phyloP scores from a whole-genome alignment of 2,797 vertebrate species.

The Labroides dimidiatus region DNA sequence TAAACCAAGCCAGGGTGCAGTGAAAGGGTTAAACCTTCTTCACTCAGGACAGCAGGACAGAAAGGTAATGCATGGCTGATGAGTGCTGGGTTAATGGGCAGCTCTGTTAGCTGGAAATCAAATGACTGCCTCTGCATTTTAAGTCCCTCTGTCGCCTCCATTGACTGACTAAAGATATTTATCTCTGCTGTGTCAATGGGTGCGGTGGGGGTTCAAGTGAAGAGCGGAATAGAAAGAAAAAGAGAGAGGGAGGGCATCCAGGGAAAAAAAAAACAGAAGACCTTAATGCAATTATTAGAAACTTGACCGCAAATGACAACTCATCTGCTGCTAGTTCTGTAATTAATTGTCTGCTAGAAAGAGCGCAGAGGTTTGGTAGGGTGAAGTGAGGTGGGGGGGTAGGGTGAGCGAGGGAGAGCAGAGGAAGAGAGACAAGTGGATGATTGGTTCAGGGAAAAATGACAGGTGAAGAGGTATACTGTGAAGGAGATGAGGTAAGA shows the following conservation, averaged over 20 bases:
- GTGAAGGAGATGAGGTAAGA: slow-evolving; percentile 59
- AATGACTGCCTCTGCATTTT: slow-evolving; percentile 84
- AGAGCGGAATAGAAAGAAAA: slow-evolving; percentile 48
- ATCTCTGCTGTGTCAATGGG: slow-evolving; percentile 75
- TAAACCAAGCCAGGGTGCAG: slow-evolving; percentile 29
- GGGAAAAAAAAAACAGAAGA: slow-evolving; percentile 55
- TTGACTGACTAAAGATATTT: slow-evolving; percentile 82
- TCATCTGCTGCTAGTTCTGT: slow-evolving; percentile 72
- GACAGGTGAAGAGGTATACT: slow-evolving; percentile 48
- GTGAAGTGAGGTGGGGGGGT: slow-evolving; percentile 2
- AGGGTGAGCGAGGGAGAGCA: slow-evolving; percentile 9
- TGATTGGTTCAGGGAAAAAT: slow-evolving; percentile 53
- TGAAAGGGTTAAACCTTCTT: slow-evolving; percentile 66
- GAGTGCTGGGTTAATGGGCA: slow-evolving; percentile 82
- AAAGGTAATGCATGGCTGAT: slow-evolving; percentile 81
- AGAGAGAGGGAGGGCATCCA: slow-evolving; percentile 35
- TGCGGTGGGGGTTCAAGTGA: slow-evolving; percentile 34
- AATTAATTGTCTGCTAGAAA: slow-evolving; percentile 79
- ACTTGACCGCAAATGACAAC: slow-evolving; percentile 82
- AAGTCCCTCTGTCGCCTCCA: slow-evolving; percentile 75
- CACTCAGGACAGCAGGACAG: slow-evolving; percentile 58
- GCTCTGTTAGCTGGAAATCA: slow-evolving; percentile 82
- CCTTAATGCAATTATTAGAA: slow-evolving; percentile 82
- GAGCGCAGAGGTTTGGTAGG: slow-evolving; percentile 44
- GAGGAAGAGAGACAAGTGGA: slow-evolving; percentile 28